A percentile compares a stretch with the other conserved stretches of the same genome.
Conservation (phyloP, 92 coral and sea anemone genomes). For the Epizoanthus scotinus region DNA sequence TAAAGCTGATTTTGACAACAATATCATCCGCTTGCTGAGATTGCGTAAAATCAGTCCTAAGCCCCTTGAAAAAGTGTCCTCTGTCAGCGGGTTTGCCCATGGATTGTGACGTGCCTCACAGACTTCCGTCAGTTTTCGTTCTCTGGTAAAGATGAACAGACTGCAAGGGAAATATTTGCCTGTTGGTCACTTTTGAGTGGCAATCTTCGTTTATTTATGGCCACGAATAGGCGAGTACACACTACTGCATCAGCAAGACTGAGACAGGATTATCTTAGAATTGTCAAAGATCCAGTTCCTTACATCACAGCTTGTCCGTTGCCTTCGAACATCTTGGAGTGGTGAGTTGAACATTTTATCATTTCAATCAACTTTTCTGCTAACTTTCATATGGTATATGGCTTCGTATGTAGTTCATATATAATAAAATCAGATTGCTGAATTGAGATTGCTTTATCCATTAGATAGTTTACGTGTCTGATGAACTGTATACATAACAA, state of each 20-base stretch:
- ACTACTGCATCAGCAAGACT: constrained; percentile 96
- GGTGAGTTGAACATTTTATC: constrained; percentile 56
- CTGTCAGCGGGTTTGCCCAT: constrained; percentile 44
- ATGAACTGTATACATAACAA: too few species aligned
- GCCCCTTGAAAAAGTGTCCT: neutral
- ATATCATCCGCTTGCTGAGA: too few species aligned
- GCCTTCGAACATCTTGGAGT: constrained; percentile 93
- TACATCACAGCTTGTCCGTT: constrained; percentile 95
- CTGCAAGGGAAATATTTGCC: neutral
- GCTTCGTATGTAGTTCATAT: neutral
- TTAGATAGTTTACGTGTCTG: too few species aligned
- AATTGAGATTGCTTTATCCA: too few species aligned
- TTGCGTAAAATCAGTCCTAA: neutral
- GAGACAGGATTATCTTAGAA: constrained; percentile 92
- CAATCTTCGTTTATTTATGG: constrained; percentile 60
- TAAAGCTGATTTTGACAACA: too few species aligned
- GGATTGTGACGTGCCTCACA: constrained; percentile 31
- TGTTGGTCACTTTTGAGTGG: constrained; percentile 10
- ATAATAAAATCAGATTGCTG: too few species aligned
- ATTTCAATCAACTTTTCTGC: neutral
- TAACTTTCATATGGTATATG: neutral
- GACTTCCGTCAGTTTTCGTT: too few species aligned
- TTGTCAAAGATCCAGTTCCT: constrained; percentile 91
- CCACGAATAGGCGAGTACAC: constrained; percentile 87
- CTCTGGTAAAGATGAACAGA: neutral